These are phyloP conservation scores for Drosophila gunungcola DNA, from an alignment of 1,140 invertebrate genomes.

Conservation along the genomic window DNA sequence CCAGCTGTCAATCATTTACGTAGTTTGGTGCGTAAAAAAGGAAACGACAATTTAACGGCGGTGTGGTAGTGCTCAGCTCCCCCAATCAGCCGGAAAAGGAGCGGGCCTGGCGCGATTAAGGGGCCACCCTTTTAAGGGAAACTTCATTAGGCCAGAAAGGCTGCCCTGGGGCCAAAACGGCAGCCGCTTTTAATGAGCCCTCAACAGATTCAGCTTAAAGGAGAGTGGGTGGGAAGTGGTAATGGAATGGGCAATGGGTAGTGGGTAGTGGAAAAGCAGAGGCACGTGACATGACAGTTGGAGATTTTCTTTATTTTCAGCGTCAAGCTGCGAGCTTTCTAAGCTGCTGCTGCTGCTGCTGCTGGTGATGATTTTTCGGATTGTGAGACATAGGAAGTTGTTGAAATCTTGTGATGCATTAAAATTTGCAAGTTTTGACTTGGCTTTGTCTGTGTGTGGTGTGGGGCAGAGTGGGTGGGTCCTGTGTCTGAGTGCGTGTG, in stretches of 20 bases:
- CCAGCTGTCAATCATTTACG: slow-evolving; percentile 75
- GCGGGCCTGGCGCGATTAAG: slow-evolving; percentile 8
- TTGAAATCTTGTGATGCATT: slow-evolving; percentile 78
- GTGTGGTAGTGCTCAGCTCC: slow-evolving; percentile 17
- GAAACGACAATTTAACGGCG: slow-evolving; percentile 71
- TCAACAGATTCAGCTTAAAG: slow-evolving; percentile 22
- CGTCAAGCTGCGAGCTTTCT: slow-evolving; percentile 29
- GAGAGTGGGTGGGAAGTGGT: neutral
- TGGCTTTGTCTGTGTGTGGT: slow-evolving; percentile 29
- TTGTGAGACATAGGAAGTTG: slow-evolving; percentile 57
- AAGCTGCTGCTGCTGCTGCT: slow-evolving; percentile 2
- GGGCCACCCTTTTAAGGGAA: slow-evolving; percentile 34
- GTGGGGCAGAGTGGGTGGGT: neutral
- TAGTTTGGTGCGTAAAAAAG: slow-evolving; percentile 63
- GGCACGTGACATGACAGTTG: slow-evolving; percentile 54
- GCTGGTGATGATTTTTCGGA: slow-evolving; percentile 58
- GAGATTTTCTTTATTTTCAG: slow-evolving; percentile 46
- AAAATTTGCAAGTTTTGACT: slow-evolving; percentile 81
- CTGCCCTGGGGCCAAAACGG: slow-evolving; percentile 18
- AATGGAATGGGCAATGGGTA: neutral
- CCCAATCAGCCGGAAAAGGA: neutral
- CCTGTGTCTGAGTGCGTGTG: slow-evolving; percentile 24
- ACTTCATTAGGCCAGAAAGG: slow-evolving; percentile 55
- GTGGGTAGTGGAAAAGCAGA: neutral
- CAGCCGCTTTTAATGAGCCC: slow-evolving; percentile 67